Conservation (phyloP, 92 coral and sea anemone genomes). For the Montipora capitata region DNA sequence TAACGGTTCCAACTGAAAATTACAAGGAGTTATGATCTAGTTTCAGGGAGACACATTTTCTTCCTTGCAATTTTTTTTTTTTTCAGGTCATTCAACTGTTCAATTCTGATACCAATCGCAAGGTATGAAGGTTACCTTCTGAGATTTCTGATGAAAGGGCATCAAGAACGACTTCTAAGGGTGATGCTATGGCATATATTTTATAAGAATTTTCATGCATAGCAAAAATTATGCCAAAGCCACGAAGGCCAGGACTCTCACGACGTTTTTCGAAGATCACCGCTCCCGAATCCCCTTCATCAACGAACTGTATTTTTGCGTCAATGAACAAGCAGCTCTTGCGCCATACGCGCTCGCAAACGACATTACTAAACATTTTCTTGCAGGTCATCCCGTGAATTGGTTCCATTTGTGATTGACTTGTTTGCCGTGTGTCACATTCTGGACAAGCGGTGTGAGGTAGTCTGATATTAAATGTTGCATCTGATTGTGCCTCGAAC, state of each 20-base stretch:
- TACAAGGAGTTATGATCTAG: too few relatives aligned
- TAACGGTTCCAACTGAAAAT: too few relatives aligned
- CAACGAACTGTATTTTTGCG: background rate
- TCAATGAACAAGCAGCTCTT: constrained; percentile 11
- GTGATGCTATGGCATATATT: background rate
- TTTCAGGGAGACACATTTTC: too few relatives aligned
- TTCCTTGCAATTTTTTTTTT: too few relatives aligned
- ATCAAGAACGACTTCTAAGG: background rate
- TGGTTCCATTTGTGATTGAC: too few relatives aligned
- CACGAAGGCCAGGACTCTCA: background rate
- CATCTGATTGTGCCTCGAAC: background rate
- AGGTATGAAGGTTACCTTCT: background rate
- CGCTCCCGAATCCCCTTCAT: constrained; percentile 30
- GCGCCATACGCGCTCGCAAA: background rate
- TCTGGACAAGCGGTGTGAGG: background rate
- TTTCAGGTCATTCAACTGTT: too few relatives aligned
- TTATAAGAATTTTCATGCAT: background rate
- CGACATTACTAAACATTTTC: too few relatives aligned
- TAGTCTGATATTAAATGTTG: background rate
- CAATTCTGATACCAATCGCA: background rate
- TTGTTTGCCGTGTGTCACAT: background rate
- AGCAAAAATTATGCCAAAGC: constrained; percentile 16
- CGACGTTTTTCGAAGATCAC: constrained; percentile 5
- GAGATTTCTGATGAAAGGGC: background rate
- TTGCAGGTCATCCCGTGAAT: background rate